These are phyloP conservation scores for Empis stercorea DNA, from an alignment of 2,888 invertebrate genomes.

Conservation along the genomic window DNA sequence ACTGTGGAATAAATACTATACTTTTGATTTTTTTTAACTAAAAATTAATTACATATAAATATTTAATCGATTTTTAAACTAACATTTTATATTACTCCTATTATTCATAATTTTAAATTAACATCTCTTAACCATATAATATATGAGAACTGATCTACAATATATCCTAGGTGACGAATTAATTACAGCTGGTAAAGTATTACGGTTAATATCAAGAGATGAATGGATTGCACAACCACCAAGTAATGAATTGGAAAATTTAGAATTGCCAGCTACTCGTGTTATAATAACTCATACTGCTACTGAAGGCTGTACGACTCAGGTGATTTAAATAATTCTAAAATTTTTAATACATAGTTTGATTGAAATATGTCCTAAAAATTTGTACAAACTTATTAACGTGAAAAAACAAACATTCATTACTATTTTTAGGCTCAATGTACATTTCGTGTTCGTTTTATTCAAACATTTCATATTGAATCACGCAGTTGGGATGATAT, in stretches of 20 bases:
- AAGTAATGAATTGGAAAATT: conserved; percentile 28
- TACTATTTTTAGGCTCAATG: conserved; percentile 43
- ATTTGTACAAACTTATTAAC: too few relatives aligned
- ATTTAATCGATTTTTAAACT: too few relatives aligned
- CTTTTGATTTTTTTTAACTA: too few relatives aligned
- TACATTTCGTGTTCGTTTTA: conserved; percentile 35
- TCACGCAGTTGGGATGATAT: conserved; percentile 49
- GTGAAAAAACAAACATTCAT: too few relatives aligned
- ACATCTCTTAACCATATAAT: too few relatives aligned
- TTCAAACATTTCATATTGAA: conserved; percentile 55
- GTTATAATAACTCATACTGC: conserved; percentile 56
- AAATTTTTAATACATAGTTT: too few relatives aligned
- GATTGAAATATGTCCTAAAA: too few relatives aligned
- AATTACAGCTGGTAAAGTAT: conserved; percentile 22
- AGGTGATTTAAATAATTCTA: conserved; percentile 29
- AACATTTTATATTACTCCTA: too few relatives aligned
- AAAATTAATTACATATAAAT: too few relatives aligned
- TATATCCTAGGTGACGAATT: not conserved
- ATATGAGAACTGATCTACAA: not conserved
- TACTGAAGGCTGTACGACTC: conserved; percentile 43
- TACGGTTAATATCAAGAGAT: conserved; percentile 43
- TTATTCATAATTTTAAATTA: too few relatives aligned
- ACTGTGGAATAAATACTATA: too few relatives aligned
- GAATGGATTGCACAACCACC: conserved; percentile 59
- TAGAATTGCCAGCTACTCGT: conserved; percentile 39